A percentile compares a stretch with the other conserved stretches of the same genome.
Conservation (phyloP, 2,797 vertebrate genomes). For the Onychomys leucogaster region DNA sequence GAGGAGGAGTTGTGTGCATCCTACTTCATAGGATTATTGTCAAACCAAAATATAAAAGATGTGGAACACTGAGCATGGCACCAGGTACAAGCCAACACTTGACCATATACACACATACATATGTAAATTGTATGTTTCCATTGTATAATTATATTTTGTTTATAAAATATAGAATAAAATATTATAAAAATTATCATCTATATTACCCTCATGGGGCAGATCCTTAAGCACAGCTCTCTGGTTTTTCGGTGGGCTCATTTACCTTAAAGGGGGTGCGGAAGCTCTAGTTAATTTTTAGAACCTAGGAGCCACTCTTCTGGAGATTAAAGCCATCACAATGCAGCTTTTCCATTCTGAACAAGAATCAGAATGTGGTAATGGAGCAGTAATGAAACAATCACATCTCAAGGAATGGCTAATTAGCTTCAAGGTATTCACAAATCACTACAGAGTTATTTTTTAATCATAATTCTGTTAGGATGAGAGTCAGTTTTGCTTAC, state of each 20-base stretch:
- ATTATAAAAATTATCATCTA: neutral
- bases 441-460: slow-evolving; percentile 26
- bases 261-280: neutral
- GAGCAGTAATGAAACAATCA: slow-evolving; percentile 60
- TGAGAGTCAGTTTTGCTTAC: slow-evolving; percentile 62
- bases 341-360: slow-evolving; percentile 51
- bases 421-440: slow-evolving; percentile 69
- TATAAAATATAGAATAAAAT: neutral
- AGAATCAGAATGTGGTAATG: slow-evolving; percentile 29
- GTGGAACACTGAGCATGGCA: neutral
- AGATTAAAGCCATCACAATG: slow-evolving; percentile 21
- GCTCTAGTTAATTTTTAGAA: neutral
- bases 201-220: neutral
- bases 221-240: neutral
- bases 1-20: neutral
- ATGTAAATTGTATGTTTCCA: neutral
- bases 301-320: neutral
- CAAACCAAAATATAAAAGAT: neutral
- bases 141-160: neutral
- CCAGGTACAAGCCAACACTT: neutral
- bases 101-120: neutral
- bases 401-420: slow-evolving; percentile 57
- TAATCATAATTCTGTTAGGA: slow-evolving; percentile 56
- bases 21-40: neutral
- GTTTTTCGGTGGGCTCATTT: neutral